Evolutionary conservation across 2,113 vertebrate genomes (phyloP), one percentile per base, ranked within the genome.

Genomic region (Myotis brandtii): DNA sequence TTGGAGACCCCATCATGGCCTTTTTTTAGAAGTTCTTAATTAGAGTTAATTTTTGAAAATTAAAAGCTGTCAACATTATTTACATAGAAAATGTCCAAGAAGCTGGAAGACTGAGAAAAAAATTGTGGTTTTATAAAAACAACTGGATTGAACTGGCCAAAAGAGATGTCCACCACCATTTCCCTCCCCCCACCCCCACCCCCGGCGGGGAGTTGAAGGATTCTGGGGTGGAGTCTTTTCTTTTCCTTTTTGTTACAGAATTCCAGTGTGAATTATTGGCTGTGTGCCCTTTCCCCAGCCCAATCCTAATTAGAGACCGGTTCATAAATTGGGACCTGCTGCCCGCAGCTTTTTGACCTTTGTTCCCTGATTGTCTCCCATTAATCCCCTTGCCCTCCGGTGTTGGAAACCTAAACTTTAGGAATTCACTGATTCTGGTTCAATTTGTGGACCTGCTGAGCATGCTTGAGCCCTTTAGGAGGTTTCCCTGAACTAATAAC

Each of bases 21-120:
- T 67, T 96, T 48, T 43, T 96, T 87, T 2, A 5, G 75, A 94
- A 52, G 8, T 83, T 89, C 56, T 95, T 95, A 76, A 96, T 92
- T 92, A 93, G 21, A 85, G 56, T 34, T 91, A 59, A 59, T 43
- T 76, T 86, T 96, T 64, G 20, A 79, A 90, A 81, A 91, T 89
- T 12, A 93, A 96, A 95, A 79, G 5, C 76, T 72, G 54, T 82
- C 88, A 92, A 86, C 20, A 77, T 84, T 89, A 89, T 70, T 40
- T 72, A 7, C 0, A 25, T 14, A 93, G 85, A 97, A 59, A 90
- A 90, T 40, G 89, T 67, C 25, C 54, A 87, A 95, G 73, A 18
- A 94, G 1, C 14, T 43, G 2, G 54, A 72, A 89, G n/a, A 64
- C 37, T 84, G 18, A 50, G 73, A 9, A 75, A 87, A 79, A 88